A percentile compares a stretch with the other conserved stretches of the same genome.
Evolutionary conservation across 1,140 invertebrate genomes (phyloP).

Genomic region (Augochlora pura): DNA sequence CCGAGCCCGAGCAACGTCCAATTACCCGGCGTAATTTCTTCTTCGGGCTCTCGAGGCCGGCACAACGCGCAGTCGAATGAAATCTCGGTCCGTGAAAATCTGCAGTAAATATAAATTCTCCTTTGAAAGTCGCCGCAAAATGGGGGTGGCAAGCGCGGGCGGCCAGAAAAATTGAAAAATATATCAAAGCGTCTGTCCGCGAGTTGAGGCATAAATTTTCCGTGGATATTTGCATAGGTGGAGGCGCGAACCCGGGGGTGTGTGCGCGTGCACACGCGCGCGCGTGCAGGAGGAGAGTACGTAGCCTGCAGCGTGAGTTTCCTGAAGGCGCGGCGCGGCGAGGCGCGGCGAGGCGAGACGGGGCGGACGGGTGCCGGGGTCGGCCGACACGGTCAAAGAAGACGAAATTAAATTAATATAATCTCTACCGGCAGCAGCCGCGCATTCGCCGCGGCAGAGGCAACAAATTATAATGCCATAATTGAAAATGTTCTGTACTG

Average conservation of each 20-base stretch:
- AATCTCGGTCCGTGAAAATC: constrained; percentile 18
- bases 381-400: constrained; percentile 70
- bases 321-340: not conserved
- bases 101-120: constrained; percentile 37
- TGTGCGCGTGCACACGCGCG: not conserved
- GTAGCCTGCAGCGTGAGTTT: constrained; percentile 8
- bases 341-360: not conserved
- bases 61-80: not conserved
- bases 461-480: constrained; percentile 79
- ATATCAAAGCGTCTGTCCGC: constrained; percentile 40
- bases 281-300: not conserved
- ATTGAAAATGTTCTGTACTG: constrained; percentile 78
- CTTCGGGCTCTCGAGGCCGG: not conserved
- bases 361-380: constrained; percentile 27
- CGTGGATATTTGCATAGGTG: constrained; percentile 43
- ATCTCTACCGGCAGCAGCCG: constrained; percentile 67
- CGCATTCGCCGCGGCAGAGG: constrained; percentile 69
- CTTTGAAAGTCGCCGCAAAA: constrained; percentile 18
- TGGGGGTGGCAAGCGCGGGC: constrained; percentile 16
- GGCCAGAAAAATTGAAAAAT: constrained; percentile 46
- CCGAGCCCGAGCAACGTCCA: constrained; percentile 1
- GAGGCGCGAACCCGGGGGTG: not conserved
- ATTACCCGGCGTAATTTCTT: constrained; percentile 35
- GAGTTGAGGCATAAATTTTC: constrained; percentile 39
- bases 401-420: constrained; percentile 79